Percentiles rank a stretch among this genome's conserved stretches.
These are phyloP conservation scores for Colletes gigas DNA, from an alignment of 1,140 invertebrate species.

Conservation along the genomic window DNA sequence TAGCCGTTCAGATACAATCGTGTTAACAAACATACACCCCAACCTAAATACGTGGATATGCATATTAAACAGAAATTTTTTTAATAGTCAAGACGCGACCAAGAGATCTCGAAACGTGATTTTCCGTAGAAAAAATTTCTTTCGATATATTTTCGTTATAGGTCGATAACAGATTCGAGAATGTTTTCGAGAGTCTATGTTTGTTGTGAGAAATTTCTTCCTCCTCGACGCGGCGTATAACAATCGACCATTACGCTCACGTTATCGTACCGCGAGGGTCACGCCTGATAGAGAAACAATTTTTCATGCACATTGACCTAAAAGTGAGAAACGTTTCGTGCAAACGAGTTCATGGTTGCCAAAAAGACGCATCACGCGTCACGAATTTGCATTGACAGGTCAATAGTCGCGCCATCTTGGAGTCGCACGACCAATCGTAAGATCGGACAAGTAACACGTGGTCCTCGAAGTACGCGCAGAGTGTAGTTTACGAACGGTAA, in stretches of 20 bases:
- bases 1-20: no score
- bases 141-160: no score
- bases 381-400: slow-evolving; percentile 32
- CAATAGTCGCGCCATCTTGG: slow-evolving; percentile 47
- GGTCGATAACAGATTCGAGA: no score
- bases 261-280: neutral
- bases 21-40: no score
- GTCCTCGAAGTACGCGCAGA: slow-evolving; percentile 23
- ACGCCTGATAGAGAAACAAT: neutral
- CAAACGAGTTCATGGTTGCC: neutral
- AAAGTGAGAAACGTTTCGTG: neutral
- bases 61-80: no score
- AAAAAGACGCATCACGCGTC: neutral
- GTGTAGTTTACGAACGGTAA: slow-evolving; percentile 55
- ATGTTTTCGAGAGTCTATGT: no score
- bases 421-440: slow-evolving; percentile 38
- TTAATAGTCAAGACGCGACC: no score
- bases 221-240: neutral
- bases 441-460: slow-evolving; percentile 30
- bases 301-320: neutral
- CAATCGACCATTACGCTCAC: neutral
- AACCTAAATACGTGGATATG: no score
- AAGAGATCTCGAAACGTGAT: no score
- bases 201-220: no score
- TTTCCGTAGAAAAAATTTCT: no score